Percentiles rank a stretch among this genome's conserved stretches.
Conservation (phyloP, 2,113 vertebrate species). For the Corythoichthys intestinalis region DNA sequence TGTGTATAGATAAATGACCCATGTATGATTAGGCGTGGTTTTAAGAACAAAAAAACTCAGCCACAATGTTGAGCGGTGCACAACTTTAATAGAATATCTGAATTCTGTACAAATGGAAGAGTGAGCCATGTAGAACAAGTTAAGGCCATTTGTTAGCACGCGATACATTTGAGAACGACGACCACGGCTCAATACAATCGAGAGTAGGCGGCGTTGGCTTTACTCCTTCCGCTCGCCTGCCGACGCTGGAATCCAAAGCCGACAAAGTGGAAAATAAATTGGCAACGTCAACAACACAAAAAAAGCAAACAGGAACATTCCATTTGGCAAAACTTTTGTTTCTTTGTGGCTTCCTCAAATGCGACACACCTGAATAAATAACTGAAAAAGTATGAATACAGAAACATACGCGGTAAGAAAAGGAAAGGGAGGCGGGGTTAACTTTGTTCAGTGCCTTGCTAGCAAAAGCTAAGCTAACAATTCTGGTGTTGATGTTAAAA, state of each 20-base stretch:
- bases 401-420: slow-evolving; percentile 43
- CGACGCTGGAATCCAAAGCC: slow-evolving; percentile 21
- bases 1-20: too few species aligned
- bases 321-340: slow-evolving; percentile 33
- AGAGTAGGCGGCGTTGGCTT: slow-evolving; percentile 25
- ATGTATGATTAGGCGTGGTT: too few species aligned
- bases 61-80: slow-evolving; percentile 71
- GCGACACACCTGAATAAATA: slow-evolving; percentile 61
- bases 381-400: slow-evolving; percentile 57
- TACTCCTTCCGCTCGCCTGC: slow-evolving; percentile 16
- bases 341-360: slow-evolving; percentile 16
- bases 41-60: not conserved
- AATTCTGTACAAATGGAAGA: slow-evolving; percentile 97
- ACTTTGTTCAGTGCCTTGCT: slow-evolving; percentile 62
- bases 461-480: slow-evolving; percentile 41
- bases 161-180: slow-evolving; percentile 71
- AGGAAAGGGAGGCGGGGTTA: slow-evolving; percentile 26
- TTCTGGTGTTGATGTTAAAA: slow-evolving; percentile 62
- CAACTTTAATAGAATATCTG: slow-evolving; percentile 98
- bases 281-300: slow-evolving; percentile 50
- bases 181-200: slow-evolving; percentile 34
- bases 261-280: slow-evolving; percentile 59
- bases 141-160: slow-evolving; percentile 87
- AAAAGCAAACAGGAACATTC: slow-evolving; percentile 31
- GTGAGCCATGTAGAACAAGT: slow-evolving; percentile 83